phyloP scores from a whole-genome alignment of 2,888 invertebrate species.

The Beris morrisii region DNA sequence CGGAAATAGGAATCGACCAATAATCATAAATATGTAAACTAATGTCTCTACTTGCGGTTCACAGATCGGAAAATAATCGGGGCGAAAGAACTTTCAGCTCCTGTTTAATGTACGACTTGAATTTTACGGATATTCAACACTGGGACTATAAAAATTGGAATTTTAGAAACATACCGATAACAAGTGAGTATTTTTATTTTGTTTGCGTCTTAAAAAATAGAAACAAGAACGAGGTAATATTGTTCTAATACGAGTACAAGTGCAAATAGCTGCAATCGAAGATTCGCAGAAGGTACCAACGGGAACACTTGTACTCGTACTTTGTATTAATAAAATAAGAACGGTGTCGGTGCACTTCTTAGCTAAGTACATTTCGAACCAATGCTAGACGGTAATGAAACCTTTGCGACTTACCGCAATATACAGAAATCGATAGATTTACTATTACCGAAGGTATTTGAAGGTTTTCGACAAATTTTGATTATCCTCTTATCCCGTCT shows the following conservation, averaged over 20 bases:
- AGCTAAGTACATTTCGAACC: too few relatives aligned
- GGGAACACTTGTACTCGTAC: too few relatives aligned
- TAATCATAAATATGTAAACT: too few relatives aligned
- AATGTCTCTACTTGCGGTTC: not conserved
- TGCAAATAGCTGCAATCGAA: too few relatives aligned
- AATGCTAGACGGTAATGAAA: too few relatives aligned
- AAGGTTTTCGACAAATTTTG: constrained; percentile 10
- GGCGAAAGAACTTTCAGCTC: constrained; percentile 53
- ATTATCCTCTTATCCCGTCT: constrained; percentile 25
- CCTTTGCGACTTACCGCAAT: too few relatives aligned
- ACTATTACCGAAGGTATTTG: constrained; percentile 3
- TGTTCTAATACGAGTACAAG: too few relatives aligned
- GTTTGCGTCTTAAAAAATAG: too few relatives aligned
- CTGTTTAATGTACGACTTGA: constrained; percentile 58
- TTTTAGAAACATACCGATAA: constrained; percentile 22
- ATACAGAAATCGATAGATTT: not conserved
- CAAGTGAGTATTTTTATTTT: not conserved
- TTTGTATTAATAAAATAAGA: too few relatives aligned
- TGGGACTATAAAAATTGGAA: constrained; percentile 38
- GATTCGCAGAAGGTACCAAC: too few relatives aligned
- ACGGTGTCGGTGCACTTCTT: too few relatives aligned
- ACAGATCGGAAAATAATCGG: constrained; percentile 49
- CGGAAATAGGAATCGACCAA: too few relatives aligned
- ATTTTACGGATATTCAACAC: constrained; percentile 44
- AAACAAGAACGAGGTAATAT: not conserved